These are phyloP conservation scores for Zenarchopterus dispar DNA, from an alignment of 2,797 vertebrate species.

Conservation along the genomic window DNA sequence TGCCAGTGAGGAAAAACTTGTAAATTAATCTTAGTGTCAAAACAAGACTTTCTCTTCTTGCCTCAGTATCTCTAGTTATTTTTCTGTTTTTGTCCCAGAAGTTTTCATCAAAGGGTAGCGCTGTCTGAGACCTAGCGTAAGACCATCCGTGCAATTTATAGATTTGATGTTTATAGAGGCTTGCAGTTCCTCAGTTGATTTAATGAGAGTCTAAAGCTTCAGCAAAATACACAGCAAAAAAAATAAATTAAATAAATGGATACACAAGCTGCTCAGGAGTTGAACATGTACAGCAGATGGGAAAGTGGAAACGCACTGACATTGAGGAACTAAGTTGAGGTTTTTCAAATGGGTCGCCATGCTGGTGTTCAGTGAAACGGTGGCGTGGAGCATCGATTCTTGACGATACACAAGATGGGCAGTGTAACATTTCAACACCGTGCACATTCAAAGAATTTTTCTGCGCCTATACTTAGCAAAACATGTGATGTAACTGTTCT, in stretches of 20 bases:
- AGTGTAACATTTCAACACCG: conserved; percentile 8
- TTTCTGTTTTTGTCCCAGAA: conserved; percentile 84
- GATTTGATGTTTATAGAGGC: conserved; percentile 82
- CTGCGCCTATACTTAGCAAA: conserved; percentile 28
- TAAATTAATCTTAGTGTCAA: conserved; percentile 92
- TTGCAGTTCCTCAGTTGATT: conserved; percentile 79
- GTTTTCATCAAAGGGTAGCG: conserved; percentile 83
- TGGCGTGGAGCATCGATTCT: conserved; percentile 45
- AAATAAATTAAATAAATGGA: conserved; percentile 19
- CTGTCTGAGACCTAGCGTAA: conserved; percentile 83
- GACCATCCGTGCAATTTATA: conserved; percentile 84
- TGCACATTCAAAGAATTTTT: conserved; percentile 20
- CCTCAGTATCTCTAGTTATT: conserved; percentile 81
- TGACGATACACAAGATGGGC: conserved; percentile 35
- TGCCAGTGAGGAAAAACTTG: conserved; percentile 88
- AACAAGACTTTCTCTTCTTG: conserved; percentile 83
- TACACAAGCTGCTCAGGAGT: conserved; percentile 54
- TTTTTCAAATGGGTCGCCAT: conserved; percentile 48
- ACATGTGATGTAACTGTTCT: conserved; percentile 45
- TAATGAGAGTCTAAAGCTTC: conserved; percentile 83
- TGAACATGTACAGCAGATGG: conserved; percentile 37
- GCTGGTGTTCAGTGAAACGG: conserved; percentile 19
- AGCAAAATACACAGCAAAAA: conserved; percentile 68
- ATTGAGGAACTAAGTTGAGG: conserved; percentile 56
- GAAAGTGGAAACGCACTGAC: conserved; percentile 35